Base-by-base conservation (phyloP, 1,140 invertebrate species). In the Scaptomyza graminum region DNA sequence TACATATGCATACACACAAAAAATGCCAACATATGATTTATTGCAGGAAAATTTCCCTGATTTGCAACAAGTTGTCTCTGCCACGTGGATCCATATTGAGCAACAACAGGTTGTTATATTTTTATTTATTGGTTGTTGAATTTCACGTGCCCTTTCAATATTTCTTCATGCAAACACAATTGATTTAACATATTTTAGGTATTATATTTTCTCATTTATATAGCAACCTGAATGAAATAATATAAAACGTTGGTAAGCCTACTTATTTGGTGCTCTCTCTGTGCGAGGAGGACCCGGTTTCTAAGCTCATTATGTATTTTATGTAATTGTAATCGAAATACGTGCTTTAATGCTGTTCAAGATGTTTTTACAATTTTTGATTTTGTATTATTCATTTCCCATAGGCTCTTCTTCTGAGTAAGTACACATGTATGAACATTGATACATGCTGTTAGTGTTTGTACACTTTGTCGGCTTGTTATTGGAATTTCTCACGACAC, bases 231-330 rank as follows among this genome's bases (percentile, higher is more conserved):
- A 41, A 41, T 41, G n/a, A 41, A 41, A 41, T 41, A 12, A 41
- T 12, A n/a, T 41, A 41, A 41, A n/a, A 6, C 5, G 37, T 41
- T 12, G 2, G 11, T 41, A 41, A 41, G 37, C 12, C 37, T n/a
- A n/a, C 37, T 41, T 41, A 41, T 41, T n/a, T 41, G 5, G 5
- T n/a, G 11, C 11, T n/a, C 11, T 41, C 11, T 41, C 28, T 41
- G 12, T 12, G n/a, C 3, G 37, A 1, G 2, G 12, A n/a, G 1
- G 0, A 41, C 37, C 37, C 12, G 3, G 37, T 4, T 41, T 68
- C 67, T 78, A 83, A 83, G 79, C 79, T 78, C 64, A 83, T 83
- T 83, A 79, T 79, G 63, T 83, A 83, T 64, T 75, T 83, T 83
- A 83, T 79, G 60, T 83, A 79, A 83, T 83, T 83, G 72, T 79